Evolutionary conservation across 2,888 invertebrate species (phyloP).

Genomic region (Campopleginae sp.): DNA sequence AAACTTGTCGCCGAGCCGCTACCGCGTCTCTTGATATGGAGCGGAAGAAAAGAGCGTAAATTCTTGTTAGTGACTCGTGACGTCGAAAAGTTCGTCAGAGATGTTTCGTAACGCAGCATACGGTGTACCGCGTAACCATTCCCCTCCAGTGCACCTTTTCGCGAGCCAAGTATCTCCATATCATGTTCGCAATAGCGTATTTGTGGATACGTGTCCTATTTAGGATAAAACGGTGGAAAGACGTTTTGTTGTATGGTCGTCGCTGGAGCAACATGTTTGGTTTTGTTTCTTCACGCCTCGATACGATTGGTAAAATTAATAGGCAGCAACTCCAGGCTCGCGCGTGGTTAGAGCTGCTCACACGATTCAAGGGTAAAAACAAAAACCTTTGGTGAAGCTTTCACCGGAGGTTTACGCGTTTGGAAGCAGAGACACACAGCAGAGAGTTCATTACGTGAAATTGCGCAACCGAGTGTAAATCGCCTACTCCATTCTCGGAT

Average conservation of each 20-base stretch:
- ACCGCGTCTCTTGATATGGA: too few relatives aligned
- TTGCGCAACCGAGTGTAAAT: constrained; percentile 66
- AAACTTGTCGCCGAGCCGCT: too few relatives aligned
- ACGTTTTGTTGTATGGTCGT: constrained; percentile 8
- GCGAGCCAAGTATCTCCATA: constrained; percentile 51
- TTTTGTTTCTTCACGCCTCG: neutral
- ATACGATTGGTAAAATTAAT: constrained; percentile 12
- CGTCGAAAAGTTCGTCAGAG: constrained; percentile 25
- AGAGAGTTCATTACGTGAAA: constrained; percentile 40
- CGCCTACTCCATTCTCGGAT: constrained; percentile 34
- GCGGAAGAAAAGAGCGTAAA: constrained; percentile 24
- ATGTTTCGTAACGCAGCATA: constrained; percentile 55
- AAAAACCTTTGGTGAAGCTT: constrained; percentile 20
- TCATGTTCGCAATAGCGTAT: constrained; percentile 42
- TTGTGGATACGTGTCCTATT: constrained; percentile 38
- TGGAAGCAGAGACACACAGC: constrained; percentile 19
- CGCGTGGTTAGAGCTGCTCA: constrained; percentile 20
- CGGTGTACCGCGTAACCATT: constrained; percentile 44
- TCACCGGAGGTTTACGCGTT: constrained; percentile 8
- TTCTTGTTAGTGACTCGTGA: constrained; percentile 36
- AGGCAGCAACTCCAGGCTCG: neutral
- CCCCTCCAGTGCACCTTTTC: constrained; percentile 14
- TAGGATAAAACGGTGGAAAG: constrained; percentile 5
- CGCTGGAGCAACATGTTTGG: neutral
- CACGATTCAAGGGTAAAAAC: constrained; percentile 37